Base-by-base conservation (phyloP, 2,888 invertebrate species). In the Dicranocentrus wangi region DNA sequence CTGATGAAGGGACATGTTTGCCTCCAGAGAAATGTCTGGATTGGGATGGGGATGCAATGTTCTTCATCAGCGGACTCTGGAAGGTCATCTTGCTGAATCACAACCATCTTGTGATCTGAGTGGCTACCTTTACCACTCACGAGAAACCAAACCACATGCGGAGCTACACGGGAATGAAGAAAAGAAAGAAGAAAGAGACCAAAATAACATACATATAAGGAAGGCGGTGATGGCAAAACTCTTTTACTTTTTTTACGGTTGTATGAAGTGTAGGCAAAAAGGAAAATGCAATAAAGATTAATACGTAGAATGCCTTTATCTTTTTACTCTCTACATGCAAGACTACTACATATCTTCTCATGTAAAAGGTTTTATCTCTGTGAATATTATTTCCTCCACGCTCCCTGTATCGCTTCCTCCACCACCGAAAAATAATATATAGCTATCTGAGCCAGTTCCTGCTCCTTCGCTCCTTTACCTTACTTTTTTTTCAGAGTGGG, bases 1-100 rank as follows among this genome's bases (percentile, higher is more conserved):
- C 97, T 92, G 79, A 98, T 96, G 89, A 99, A 99, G 13, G 99
- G 98, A 85, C 98, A 97, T 89, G 97, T 95, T 91, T 98, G 98
- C 87, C 96, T 92, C 99, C 99, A 99, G 82, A 99, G 92, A 90
- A 98, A 99, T 87, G 96, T 95, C 90, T 99, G 99, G 81, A 99
- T 96, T 0, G 98, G 96, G 84, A 98, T 93, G 0, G 99, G 99
- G 83, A 99, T 91, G 75, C 93, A 92, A 87, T 94, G 93, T 87
- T 95, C 95, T 85, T 92, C 91, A 87, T 92, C 90, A 47, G 91
- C 90, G 68, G 73, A 55, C 75, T 82, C 80, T 61, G 80, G 68
- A 69, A 73, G 80, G 87, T 92, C 92, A 86, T 94, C 93, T 76
- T 77, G 73, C 80, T 73, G 73, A 69, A 69, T 80, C 80, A 73